These are phyloP conservation scores for Regulus satrapa DNA, from an alignment of 2,113 vertebrate species.

Conservation along the genomic window DNA sequence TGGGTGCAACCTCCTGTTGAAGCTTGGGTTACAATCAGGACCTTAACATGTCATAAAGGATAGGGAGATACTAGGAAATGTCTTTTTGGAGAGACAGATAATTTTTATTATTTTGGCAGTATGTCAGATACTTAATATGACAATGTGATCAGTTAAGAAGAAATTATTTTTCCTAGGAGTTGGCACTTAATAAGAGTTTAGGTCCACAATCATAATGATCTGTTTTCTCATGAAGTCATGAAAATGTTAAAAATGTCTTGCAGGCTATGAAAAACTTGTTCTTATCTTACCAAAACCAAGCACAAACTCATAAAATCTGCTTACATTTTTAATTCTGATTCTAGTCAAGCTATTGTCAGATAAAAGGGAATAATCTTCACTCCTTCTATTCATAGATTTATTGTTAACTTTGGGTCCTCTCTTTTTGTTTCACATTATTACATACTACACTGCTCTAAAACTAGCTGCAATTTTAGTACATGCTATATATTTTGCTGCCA, in stretches of 20 bases:
- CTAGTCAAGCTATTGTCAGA: neutral
- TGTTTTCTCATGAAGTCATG: neutral
- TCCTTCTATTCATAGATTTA: neutral
- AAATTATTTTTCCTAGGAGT: neutral
- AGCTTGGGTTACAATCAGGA: neutral
- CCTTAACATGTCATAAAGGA: neutral
- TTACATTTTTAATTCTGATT: neutral
- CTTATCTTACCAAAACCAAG: neutral
- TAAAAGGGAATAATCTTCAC: neutral
- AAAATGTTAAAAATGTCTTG: neutral
- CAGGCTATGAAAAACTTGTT: neutral
- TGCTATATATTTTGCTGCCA: conserved; percentile 60
- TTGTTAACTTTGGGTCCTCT: neutral
- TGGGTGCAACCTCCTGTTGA: neutral
- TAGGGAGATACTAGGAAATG: neutral
- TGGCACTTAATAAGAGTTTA: neutral
- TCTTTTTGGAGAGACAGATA: neutral
- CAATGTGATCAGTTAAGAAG: neutral
- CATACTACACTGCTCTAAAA: conserved; percentile 15
- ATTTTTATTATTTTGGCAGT: neutral
- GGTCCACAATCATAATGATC: neutral
- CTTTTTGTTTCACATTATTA: conserved; percentile 30
- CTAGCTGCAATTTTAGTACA: conserved; percentile 53
- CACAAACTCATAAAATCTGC: neutral
- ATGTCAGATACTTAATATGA: neutral